Conservation (phyloP, 2,888 invertebrate genomes). For the Cheilosia vernalis region DNA sequence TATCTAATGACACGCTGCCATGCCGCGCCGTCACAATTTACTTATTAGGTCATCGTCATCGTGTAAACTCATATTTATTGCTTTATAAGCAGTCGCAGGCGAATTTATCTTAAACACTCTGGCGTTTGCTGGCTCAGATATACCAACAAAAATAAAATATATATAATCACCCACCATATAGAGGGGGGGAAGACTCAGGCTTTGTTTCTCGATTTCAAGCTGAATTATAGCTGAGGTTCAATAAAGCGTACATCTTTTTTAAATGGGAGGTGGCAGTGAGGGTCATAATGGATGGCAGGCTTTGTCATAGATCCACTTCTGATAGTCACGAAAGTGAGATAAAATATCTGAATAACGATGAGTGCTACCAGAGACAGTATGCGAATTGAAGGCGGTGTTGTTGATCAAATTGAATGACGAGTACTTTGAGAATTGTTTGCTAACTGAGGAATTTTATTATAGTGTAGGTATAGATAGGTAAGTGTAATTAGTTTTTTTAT, state of each 20-base stretch:
- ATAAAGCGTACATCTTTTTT: neutral
- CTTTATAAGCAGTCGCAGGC: conserved; percentile 24
- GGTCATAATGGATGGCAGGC: conserved; percentile 13
- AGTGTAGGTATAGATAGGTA: no score
- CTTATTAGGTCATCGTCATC: conserved; percentile 65
- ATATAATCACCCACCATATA: conserved; percentile 7
- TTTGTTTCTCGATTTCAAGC: conserved; percentile 23
- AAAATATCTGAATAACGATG: conserved; percentile 14
- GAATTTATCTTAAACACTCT: conserved; percentile 20
- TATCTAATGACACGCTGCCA: conserved; percentile 41
- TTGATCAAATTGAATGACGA: conserved; percentile 6
- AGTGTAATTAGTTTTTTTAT: no score
- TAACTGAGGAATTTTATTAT: neutral
- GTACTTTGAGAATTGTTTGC: neutral
- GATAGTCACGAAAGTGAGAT: conserved; percentile 27
- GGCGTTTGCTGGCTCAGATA: conserved; percentile 18
- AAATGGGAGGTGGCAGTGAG: neutral
- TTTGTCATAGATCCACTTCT: conserved; percentile 28
- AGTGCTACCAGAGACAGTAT: neutral
- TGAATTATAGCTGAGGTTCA: conserved; percentile 13
- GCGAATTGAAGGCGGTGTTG: conserved; percentile 18
- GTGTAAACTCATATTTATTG: conserved; percentile 41
- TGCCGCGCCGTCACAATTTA: conserved; percentile 25
- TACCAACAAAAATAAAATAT: neutral
- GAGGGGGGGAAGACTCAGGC: neutral